Base-by-base conservation (phyloP, 2,888 invertebrate species). In the Cephus spinipes region DNA sequence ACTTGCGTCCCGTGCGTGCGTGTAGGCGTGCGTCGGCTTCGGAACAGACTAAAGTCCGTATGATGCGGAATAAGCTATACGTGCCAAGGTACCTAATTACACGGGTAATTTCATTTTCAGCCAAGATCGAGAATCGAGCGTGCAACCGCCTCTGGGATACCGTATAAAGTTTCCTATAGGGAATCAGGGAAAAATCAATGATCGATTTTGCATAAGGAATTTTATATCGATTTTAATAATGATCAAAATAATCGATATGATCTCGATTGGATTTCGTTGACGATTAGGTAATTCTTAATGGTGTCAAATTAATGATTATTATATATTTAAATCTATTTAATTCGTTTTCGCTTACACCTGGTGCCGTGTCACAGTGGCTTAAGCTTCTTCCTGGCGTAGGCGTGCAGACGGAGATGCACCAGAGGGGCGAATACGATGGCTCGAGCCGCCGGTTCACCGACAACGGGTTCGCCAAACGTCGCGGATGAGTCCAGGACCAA, bases 321-420 rank as follows among this genome's bases (percentile, higher is more conserved):
- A 9, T 2, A 9, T 9, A 55, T 9, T 15, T 55, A 12, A 35
- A 23, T 23, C 9, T 9, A 9, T 55, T 0, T 9, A 23, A 55
- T 55, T 9, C 6, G 1, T 55, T 55, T 23, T 23, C 1, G 1
- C 9, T 55, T 9, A 9, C 55, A 55, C 55, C 55, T 55, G 55
- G 69, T 30, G 73, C 75, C 55, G 69, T 36, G 74, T 75, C 76
- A 36, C 69, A 79, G 74, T 68, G 77, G 69, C 79, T 81, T 80
- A 80, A 79, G 79, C 78, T 76, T 71, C 33, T 69, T 74, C 69
- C 81, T 78, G 75, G 83, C 85, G 87, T 86, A 85, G 84, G 87
- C 84, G 86, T 84, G 82, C 85, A 87, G 87, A 87, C 87, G 83
- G 83, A 82, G 85, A 85, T 84, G 83, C 81, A 81, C 82, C 82